These are phyloP conservation scores for Epizoanthus fatuus DNA, from an alignment of 92 coral and sea anemone genomes.

Conservation along the genomic window DNA sequence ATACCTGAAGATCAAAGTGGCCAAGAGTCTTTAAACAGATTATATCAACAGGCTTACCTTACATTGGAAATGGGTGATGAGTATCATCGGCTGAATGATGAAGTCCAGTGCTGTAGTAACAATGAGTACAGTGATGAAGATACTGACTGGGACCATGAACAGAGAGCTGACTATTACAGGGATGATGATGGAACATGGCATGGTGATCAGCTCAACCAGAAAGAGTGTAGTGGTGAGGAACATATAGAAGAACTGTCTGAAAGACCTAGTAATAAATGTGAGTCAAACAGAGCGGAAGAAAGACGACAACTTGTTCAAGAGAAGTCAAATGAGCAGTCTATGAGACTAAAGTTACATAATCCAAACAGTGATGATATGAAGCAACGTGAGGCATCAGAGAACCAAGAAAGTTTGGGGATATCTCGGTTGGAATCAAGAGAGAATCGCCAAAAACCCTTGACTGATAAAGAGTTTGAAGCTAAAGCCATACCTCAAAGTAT, in stretches of 20 bases:
- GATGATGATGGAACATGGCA: not conserved
- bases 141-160: not conserved
- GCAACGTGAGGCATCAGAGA: not conserved
- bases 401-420: not conserved
- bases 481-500: not conserved
- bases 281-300: not conserved
- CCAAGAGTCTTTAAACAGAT: not conserved
- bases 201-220: not conserved
- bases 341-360: not conserved
- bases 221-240: not conserved
- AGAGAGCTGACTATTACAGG: not conserved
- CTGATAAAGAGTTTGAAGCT: not conserved
- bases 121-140: not conserved
- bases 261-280: not conserved
- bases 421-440: not conserved
- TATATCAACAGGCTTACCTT: conserved; percentile 39
- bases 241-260: not conserved
- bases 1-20: not conserved
- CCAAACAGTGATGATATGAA: not conserved
- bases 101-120: not conserved
- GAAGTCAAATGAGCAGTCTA: not conserved
- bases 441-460: not conserved
- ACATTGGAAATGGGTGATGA: conserved; percentile 29
- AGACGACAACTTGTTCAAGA: not conserved
- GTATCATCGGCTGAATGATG: not conserved